Evolutionary conservation across 2,113 vertebrate species (phyloP).

Genomic region (Dinomys branickii): DNA sequence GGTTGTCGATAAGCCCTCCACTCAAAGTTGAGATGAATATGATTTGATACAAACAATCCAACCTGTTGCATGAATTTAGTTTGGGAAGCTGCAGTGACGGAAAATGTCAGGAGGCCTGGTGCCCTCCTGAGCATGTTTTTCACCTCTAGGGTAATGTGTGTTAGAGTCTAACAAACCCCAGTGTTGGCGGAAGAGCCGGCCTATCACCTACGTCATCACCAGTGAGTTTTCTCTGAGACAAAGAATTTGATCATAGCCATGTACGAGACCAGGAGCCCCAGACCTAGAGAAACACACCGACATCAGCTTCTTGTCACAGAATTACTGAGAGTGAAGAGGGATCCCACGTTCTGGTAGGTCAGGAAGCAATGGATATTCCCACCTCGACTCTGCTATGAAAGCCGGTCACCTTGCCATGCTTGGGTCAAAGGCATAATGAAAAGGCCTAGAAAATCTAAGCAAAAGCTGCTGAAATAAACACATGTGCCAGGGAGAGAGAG

Average conservation of each 20-base stretch:
- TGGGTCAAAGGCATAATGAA: neutral
- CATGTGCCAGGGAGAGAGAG: neutral
- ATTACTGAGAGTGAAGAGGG: neutral
- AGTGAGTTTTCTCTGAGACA: neutral
- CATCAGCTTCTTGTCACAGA: neutral
- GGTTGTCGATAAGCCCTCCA: neutral
- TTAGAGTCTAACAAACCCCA: neutral
- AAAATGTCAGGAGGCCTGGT: too few relatives aligned
- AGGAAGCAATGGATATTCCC: neutral
- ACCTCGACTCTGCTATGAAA: neutral
- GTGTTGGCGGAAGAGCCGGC: too few relatives aligned
- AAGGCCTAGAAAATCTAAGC: neutral
- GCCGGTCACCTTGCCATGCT: neutral
- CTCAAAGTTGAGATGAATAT: neutral
- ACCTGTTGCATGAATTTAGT: neutral
- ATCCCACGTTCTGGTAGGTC: neutral
- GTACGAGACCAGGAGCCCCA: neutral
- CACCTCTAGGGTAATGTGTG: rapidly evolving
- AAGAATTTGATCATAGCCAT: neutral
- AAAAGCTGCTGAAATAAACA: neutral
- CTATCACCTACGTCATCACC: neutral
- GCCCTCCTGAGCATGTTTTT: neutral
- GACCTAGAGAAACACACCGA: neutral
- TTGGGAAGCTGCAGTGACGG: neutral
- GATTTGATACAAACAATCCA: neutral